These are phyloP conservation scores for Thera britannica DNA, from an alignment of 2,888 invertebrate genomes.

Conservation along the genomic window DNA sequence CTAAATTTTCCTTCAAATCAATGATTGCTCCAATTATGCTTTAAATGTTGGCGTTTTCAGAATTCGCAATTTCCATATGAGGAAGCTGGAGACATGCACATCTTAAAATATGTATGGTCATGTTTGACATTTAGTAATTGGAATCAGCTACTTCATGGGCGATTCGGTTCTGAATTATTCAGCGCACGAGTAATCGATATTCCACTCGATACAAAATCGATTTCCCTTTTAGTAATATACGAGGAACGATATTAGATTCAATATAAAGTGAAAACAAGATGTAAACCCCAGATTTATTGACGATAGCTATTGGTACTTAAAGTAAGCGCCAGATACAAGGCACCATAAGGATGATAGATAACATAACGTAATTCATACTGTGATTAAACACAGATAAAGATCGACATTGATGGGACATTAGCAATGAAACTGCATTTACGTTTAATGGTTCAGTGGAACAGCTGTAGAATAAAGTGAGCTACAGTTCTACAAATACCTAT, in stretches of 20 bases:
- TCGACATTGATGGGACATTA: too few species aligned
- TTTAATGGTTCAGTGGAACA: too few species aligned
- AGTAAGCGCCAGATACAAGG: background rate
- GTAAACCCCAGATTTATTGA: conserved; percentile 22
- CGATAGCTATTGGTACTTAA: conserved; percentile 6
- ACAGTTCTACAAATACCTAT: background rate
- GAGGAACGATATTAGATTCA: conserved; percentile 22
- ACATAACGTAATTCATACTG: background rate
- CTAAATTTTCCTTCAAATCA: too few species aligned
- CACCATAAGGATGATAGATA: background rate
- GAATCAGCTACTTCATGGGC: conserved; percentile 30
- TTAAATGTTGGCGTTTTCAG: too few species aligned
- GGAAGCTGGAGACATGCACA: too few species aligned
- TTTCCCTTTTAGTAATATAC: conserved; percentile 49
- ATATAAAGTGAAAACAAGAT: conserved; percentile 27
- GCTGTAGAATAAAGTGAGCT: background rate
- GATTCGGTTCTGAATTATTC: conserved; percentile 59
- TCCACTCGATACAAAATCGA: conserved; percentile 57
- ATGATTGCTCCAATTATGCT: too few species aligned
- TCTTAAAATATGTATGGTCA: conserved; percentile 5
- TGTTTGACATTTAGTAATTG: conserved; percentile 42
- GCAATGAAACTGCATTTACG: background rate
- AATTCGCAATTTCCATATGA: too few species aligned
- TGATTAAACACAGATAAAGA: background rate
- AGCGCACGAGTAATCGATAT: conserved; percentile 61